phyloP scores from a whole-genome alignment of 2,113 vertebrate genomes.

The Morone saxatilis region DNA sequence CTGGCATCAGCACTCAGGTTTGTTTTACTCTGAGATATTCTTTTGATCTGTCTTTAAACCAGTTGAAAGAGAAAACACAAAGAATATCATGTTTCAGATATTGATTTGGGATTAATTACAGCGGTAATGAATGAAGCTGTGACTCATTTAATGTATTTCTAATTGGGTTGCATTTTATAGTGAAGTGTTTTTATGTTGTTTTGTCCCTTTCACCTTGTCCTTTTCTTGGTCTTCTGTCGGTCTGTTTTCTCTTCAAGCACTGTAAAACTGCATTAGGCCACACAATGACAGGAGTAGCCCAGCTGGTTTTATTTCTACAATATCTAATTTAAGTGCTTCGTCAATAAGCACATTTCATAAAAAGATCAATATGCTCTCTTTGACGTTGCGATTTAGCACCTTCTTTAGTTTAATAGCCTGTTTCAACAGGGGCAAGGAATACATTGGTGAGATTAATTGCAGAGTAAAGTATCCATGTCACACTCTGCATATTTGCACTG shows the following conservation, averaged over 20 bases:
- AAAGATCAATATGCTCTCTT: constrained; percentile 77
- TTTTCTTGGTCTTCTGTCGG: neutral
- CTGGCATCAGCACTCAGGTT: neutral
- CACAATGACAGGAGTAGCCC: constrained; percentile 42
- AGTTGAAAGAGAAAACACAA: neutral
- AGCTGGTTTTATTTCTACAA: constrained; percentile 70
- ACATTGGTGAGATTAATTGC: constrained; percentile 81
- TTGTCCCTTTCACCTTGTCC: neutral
- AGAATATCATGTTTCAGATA: neutral
- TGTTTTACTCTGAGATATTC: neutral
- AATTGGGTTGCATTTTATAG: constrained; percentile 1
- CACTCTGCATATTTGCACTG: constrained; percentile 69
- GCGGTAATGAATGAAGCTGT: neutral
- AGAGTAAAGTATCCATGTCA: constrained; percentile 68
- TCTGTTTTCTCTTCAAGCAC: neutral
- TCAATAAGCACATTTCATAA: constrained; percentile 84
- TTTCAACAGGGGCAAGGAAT: constrained; percentile 72
- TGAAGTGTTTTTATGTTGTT: neutral
- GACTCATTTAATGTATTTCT: neutral
- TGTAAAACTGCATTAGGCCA: constrained; percentile 13
- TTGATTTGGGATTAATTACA: neutral
- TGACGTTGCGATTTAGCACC: constrained; percentile 79
- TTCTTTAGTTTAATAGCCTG: constrained; percentile 77
- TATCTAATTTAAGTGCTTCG: constrained; percentile 79
- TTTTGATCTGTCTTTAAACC: neutral